A percentile compares a stretch with the other conserved stretches of the same genome.
phyloP scores from a whole-genome alignment of 2,888 invertebrate species.

The Poecilobothrus nobilitatus region DNA sequence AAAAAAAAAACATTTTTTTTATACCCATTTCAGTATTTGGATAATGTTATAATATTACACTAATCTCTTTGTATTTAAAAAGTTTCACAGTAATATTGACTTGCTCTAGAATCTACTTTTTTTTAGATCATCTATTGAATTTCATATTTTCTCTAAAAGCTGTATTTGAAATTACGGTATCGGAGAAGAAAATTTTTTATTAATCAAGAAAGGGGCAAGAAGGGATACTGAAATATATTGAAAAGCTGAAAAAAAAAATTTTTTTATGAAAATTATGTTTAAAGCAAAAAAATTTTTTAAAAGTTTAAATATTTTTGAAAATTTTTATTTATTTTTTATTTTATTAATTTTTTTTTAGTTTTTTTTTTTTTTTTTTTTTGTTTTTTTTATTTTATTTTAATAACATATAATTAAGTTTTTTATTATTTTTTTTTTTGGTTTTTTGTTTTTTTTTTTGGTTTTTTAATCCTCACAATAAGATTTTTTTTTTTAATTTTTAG shows the following conservation, averaged over 20 bases:
- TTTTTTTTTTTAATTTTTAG: not conserved
- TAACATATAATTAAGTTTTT: not conserved
- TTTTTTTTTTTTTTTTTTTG: not conserved
- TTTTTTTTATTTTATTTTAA: not conserved
- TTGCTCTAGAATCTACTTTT: no score
- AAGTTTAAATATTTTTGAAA: slow-evolving; percentile 6
- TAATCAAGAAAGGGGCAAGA: no score
- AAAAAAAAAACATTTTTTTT: no score
- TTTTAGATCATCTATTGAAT: no score
- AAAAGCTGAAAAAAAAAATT: not conserved
- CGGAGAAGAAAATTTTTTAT: no score
- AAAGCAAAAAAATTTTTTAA: not conserved
- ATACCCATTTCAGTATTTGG: no score
- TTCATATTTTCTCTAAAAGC: no score
- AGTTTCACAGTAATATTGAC: no score
- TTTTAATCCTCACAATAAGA: slow-evolving; percentile 8
- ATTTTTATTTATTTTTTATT: not conserved
- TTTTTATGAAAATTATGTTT: no score
- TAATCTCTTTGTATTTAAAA: no score
- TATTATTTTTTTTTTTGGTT: not conserved
- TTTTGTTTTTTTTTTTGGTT: not conserved
- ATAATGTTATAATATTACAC: no score
- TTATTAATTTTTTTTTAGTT: not conserved
- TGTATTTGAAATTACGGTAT: no score
- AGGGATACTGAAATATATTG: not conserved